A percentile compares a stretch with the other conserved stretches of the same genome.
Evolutionary conservation across 2,113 vertebrate species (phyloP).

Genomic region (Sialia sialis): DNA sequence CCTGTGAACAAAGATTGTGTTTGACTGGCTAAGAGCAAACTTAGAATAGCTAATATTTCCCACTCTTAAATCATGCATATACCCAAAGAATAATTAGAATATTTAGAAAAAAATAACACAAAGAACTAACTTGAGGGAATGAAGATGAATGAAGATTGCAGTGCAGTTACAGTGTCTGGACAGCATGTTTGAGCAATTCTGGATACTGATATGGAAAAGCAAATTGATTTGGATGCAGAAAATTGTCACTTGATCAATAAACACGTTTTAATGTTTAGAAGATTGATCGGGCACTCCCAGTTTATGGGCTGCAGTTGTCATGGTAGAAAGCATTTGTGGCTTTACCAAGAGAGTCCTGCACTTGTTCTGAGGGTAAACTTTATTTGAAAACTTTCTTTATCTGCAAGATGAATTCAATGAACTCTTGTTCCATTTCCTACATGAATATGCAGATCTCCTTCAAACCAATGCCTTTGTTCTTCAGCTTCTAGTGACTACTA

Average conservation of each 20-base stretch:
- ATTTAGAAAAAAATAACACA: neutral
- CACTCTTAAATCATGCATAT: neutral
- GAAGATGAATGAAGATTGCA: neutral
- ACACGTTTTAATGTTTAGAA: neutral
- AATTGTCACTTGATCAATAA: neutral
- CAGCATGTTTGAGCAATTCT: neutral
- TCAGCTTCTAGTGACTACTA: neutral
- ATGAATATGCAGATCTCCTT: neutral
- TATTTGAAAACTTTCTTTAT: neutral
- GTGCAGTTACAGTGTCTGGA: neutral
- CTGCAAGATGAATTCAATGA: neutral
- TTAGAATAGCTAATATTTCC: neutral
- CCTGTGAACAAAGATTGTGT: neutral
- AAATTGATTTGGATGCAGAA: neutral
- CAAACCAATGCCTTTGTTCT: neutral
- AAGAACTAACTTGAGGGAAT: neutral
- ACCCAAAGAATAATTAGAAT: neutral
- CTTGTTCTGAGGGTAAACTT: neutral
- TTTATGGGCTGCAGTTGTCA: neutral
- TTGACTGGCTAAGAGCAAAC: neutral
- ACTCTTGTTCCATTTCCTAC: neutral
- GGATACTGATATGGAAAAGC: neutral
- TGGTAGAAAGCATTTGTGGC: neutral
- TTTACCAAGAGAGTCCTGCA: neutral
- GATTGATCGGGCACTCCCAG: neutral